Conservation (phyloP, 2,113 vertebrate genomes). For the Entomyzon cyanotis region DNA sequence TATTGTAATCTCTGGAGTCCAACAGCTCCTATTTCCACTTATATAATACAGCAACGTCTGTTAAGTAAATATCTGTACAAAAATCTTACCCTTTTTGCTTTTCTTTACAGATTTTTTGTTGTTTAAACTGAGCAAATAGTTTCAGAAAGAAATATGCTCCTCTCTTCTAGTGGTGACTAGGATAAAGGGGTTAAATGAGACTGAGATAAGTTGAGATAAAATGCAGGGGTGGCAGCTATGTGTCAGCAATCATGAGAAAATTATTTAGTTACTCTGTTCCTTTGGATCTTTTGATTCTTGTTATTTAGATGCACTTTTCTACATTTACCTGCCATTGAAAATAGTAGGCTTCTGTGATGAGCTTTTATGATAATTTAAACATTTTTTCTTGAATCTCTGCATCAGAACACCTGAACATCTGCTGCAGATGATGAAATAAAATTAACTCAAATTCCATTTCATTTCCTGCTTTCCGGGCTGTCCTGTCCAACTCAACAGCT, state of each 20-base stretch:
- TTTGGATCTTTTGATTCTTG: constrained; percentile 21
- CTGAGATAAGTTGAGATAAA: constrained; percentile 12
- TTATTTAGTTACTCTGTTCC: constrained; percentile 21
- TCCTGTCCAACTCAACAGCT: not conserved
- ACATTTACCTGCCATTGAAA: not conserved
- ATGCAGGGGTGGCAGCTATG: not conserved
- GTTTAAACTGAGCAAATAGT: not conserved
- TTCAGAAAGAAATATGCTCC: constrained; percentile 25
- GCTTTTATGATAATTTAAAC: constrained; percentile 22
- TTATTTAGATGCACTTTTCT: constrained; percentile 2
- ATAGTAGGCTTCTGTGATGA: constrained; percentile 7
- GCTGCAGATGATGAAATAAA: constrained; percentile 44
- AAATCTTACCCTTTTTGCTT: constrained; percentile 4
- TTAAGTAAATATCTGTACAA: constrained; percentile 27
- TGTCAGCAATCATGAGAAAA: constrained; percentile 6
- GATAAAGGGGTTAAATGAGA: not conserved
- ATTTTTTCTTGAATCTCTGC: constrained; percentile 28
- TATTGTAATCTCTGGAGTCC: constrained; percentile 29
- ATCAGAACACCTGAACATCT: constrained; percentile 28
- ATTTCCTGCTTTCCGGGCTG: not conserved
- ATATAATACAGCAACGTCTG: not conserved
- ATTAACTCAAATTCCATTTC: constrained; percentile 32
- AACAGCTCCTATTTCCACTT: constrained; percentile 39
- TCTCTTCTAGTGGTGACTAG: not conserved
- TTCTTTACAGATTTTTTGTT: constrained; percentile 15